These are phyloP conservation scores for Conus canariensis DNA, from an alignment of 2,888 invertebrate species.

Conservation along the genomic window DNA sequence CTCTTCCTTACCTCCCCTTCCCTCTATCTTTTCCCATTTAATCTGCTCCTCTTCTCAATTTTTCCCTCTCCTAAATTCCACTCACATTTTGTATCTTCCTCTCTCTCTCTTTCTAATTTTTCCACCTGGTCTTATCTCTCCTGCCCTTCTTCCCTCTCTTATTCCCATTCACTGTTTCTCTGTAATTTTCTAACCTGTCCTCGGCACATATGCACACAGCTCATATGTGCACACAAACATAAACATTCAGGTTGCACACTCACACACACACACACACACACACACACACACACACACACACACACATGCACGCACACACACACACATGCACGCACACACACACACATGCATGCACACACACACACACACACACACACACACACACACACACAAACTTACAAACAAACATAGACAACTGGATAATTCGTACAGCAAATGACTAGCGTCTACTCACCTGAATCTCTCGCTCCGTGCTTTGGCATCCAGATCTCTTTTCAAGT, in stretches of 20 bases:
- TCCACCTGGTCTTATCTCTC: too few species aligned
- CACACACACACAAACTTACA: background rate
- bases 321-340: background rate
- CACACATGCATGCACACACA: background rate
- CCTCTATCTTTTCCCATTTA: too few species aligned
- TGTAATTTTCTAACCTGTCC: too few species aligned
- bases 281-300: background rate
- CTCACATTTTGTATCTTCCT: too few species aligned
- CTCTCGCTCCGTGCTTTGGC: slow-evolving; percentile 96
- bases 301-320: background rate
- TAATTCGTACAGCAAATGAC: background rate
- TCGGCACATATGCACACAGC: background rate
- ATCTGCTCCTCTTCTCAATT: too few species aligned
- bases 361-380: slow-evolving; percentile 9
- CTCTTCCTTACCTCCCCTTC: too few species aligned
- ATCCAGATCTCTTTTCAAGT: slow-evolving; percentile 95
- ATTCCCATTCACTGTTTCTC: too few species aligned
- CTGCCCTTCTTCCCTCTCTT: too few species aligned
- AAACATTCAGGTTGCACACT: background rate
- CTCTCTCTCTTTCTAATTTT: too few species aligned
- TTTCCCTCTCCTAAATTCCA: too few species aligned
- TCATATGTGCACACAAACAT: background rate
- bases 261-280: background rate
- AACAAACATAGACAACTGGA: background rate
- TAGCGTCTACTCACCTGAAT: slow-evolving; percentile 81